Evolutionary conservation across 2,888 invertebrate genomes (phyloP).

Genomic region (Eupithecia vulgata): DNA sequence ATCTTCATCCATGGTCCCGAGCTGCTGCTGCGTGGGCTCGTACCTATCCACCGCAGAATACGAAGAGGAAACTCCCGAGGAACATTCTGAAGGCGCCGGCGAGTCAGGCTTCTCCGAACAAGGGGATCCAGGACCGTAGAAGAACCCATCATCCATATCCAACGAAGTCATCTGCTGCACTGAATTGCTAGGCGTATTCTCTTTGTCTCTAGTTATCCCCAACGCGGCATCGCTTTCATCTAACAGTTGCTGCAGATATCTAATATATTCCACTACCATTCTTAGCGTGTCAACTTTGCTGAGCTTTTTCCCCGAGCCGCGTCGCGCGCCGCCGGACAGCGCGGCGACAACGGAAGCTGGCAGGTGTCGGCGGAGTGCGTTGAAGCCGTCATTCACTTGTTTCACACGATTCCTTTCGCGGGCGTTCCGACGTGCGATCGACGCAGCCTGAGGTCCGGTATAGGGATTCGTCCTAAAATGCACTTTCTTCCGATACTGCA

Average conservation of each 20-base stretch:
- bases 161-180: conserved; percentile 72
- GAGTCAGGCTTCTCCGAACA: conserved; percentile 89
- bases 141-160: conserved; percentile 81
- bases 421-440: conserved; percentile 95
- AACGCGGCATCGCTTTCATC: conserved; percentile 88
- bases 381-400: conserved; percentile 97
- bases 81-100: conserved; percentile 89
- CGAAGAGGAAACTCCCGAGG: conserved; percentile 83
- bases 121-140: conserved; percentile 80
- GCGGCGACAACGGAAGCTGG: conserved; percentile 91
- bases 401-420: conserved; percentile 97
- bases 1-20: conserved; percentile 93
- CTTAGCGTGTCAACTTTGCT: conserved; percentile 95
- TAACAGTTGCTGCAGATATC: conserved; percentile 91
- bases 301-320: conserved; percentile 92
- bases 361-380: conserved; percentile 93
- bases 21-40: conserved; percentile 78
- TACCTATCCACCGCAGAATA: conserved; percentile 77
- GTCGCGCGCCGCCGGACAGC: conserved; percentile 85
- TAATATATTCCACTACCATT: conserved; percentile 95
- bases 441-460: conserved; percentile 90
- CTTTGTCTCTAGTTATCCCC: conserved; percentile 75
- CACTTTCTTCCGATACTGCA: conserved; percentile 89
- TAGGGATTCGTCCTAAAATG: conserved; percentile 86
- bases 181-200: conserved; percentile 73